Evolutionary conservation across 2,113 vertebrate genomes (phyloP).

Genomic region (Aspiorhynchus laticeps): DNA sequence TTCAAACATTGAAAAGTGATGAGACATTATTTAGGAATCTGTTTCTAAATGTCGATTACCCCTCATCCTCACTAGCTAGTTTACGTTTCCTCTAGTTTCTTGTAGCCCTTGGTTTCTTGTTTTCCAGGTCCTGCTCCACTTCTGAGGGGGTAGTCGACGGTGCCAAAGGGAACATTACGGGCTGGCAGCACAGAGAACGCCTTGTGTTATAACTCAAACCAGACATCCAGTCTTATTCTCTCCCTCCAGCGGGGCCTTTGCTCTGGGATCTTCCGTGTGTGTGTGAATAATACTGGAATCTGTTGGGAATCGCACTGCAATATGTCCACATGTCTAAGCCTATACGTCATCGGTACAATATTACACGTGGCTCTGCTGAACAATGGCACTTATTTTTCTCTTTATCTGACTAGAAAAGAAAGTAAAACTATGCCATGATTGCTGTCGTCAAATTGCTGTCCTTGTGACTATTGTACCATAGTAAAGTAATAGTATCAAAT

Average conservation of each 20-base stretch:
- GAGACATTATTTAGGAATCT: not conserved
- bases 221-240: constrained; percentile 52
- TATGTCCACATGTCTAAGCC: constrained; percentile 9
- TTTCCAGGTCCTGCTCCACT: constrained; percentile 43
- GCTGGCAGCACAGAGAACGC: constrained; percentile 59
- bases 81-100: not conserved
- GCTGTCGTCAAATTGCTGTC: not conserved
- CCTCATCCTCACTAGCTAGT: not conserved
- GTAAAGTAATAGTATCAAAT: not conserved
- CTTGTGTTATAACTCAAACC: constrained; percentile 65
- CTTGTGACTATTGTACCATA: not conserved
- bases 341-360: not conserved
- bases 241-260: constrained; percentile 11
- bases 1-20: not conserved
- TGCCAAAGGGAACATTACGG: constrained; percentile 60
- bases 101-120: not conserved
- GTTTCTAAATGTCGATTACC: not conserved
- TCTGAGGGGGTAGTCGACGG: constrained; percentile 42
- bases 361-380: not conserved
- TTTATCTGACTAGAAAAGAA: not conserved
- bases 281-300: constrained; percentile 24
- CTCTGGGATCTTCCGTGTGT: not conserved
- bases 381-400: not conserved
- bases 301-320: not conserved
- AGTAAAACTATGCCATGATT: not conserved